These are phyloP conservation scores for Numida meleagris DNA, from an alignment of 2,113 vertebrate genomes.

Conservation along the genomic window DNA sequence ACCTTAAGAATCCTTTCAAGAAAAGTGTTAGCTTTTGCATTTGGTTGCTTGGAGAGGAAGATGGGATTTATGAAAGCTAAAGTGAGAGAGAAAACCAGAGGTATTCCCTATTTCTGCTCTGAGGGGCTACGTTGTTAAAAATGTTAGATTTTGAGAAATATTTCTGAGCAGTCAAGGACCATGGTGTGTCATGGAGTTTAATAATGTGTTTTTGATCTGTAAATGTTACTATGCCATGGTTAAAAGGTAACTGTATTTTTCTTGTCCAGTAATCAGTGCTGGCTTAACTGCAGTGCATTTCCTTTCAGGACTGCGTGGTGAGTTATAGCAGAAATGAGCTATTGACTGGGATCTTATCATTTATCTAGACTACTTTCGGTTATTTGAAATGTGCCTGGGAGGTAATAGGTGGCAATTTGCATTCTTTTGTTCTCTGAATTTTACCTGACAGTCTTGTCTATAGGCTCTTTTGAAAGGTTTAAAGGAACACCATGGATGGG, in stretches of 20 bases:
- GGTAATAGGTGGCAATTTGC: conserved; percentile 74
- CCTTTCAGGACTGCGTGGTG: conserved; percentile 61
- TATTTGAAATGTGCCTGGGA: conserved; percentile 78
- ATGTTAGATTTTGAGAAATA: neutral
- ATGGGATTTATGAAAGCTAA: conserved; percentile 8
- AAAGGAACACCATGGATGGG: conserved; percentile 56
- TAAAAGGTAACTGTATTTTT: conserved; percentile 59
- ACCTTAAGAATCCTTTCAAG: neutral
- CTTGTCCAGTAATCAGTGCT: conserved; percentile 60
- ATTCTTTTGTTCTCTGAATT: conserved; percentile 77
- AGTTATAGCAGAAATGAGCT: conserved; percentile 73
- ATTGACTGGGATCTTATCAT: conserved; percentile 79
- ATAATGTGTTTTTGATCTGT: conserved; percentile 35
- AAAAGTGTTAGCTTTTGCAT: neutral
- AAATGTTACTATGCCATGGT: conserved; percentile 16
- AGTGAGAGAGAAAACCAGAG: neutral
- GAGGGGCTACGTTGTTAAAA: neutral
- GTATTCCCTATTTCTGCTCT: neutral
- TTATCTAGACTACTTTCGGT: conserved; percentile 72
- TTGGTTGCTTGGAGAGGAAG: neutral
- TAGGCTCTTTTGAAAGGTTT: conserved; percentile 65
- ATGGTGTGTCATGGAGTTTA: neutral
- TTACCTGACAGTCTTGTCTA: conserved; percentile 71
- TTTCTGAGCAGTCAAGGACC: neutral
- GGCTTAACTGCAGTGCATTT: conserved; percentile 63